These are phyloP conservation scores for Ptilonorhynchus violaceus DNA, from an alignment of 2,113 vertebrate species.

Conservation along the genomic window DNA sequence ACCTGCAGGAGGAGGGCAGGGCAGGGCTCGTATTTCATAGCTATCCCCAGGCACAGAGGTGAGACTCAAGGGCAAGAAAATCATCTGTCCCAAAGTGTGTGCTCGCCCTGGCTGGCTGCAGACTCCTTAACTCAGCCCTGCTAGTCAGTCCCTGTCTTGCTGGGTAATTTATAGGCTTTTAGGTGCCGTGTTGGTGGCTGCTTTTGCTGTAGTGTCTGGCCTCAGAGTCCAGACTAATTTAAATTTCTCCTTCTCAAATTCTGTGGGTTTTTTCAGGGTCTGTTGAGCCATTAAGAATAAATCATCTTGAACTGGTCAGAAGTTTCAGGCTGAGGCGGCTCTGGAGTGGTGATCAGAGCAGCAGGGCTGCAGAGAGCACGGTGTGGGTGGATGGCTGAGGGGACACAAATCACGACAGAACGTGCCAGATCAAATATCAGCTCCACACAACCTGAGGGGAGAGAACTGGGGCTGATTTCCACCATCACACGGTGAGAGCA, in stretches of 20 bases:
- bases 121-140: background rate
- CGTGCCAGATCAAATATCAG: background rate
- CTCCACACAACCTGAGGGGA: background rate
- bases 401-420: background rate
- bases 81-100: background rate
- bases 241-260: background rate
- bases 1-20: background rate
- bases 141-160: background rate
- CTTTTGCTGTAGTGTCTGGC: background rate
- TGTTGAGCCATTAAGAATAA: background rate
- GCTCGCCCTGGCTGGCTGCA: background rate
- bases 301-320: background rate
- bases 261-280: rapidly evolving
- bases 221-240: background rate
- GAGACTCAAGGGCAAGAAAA: background rate
- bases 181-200: background rate
- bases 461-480: background rate
- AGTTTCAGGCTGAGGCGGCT: background rate
- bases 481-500: background rate
- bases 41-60: background rate
- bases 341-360: background rate
- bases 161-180: background rate
- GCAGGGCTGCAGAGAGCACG: background rate
- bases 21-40: background rate
- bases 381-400: background rate